These are phyloP conservation scores for Notothenia rossii DNA, from an alignment of 2,113 vertebrate genomes.

Conservation along the genomic window DNA sequence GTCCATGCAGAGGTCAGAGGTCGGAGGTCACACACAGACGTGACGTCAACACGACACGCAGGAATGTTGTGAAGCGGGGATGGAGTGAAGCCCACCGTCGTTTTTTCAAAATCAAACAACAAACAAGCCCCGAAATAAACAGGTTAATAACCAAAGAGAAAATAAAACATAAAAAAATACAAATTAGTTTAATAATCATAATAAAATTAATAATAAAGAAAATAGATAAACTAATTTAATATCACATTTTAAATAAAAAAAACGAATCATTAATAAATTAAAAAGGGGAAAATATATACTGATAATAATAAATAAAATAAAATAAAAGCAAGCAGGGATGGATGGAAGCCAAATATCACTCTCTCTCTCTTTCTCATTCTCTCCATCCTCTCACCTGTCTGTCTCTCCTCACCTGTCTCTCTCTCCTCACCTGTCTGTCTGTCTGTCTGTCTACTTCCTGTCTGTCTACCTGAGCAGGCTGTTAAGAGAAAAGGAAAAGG, in stretches of 20 bases:
- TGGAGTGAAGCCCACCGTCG: constrained; percentile 83
- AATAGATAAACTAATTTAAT: background rate
- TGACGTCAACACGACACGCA: constrained; percentile 84
- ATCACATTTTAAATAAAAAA: background rate
- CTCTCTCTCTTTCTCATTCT: constrained; percentile 60
- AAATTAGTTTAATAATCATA: background rate
- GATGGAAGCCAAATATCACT: constrained; percentile 78
- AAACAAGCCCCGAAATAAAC: background rate
- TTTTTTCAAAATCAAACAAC: constrained; percentile 23
- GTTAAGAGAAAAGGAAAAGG: constrained; percentile 50
- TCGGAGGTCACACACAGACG: constrained; percentile 78
- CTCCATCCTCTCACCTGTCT: constrained; percentile 48
- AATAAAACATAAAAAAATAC: background rate
- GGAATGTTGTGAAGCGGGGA: constrained; percentile 83
- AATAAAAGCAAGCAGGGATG: constrained; percentile 84
- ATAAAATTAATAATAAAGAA: background rate
- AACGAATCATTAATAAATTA: no score
- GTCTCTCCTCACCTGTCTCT: constrained; percentile 37
- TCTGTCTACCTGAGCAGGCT: constrained; percentile 46
- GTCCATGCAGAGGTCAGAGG: constrained; percentile 84
- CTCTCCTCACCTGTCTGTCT: constrained; percentile 28
- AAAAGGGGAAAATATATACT: background rate
- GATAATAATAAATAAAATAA: background rate
- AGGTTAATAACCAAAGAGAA: constrained; percentile 4
- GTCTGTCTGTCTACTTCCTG: constrained; percentile 27